These are phyloP conservation scores for Sebastes steindachneri DNA, from an alignment of 2,797 vertebrate genomes.

Conservation along the genomic window DNA sequence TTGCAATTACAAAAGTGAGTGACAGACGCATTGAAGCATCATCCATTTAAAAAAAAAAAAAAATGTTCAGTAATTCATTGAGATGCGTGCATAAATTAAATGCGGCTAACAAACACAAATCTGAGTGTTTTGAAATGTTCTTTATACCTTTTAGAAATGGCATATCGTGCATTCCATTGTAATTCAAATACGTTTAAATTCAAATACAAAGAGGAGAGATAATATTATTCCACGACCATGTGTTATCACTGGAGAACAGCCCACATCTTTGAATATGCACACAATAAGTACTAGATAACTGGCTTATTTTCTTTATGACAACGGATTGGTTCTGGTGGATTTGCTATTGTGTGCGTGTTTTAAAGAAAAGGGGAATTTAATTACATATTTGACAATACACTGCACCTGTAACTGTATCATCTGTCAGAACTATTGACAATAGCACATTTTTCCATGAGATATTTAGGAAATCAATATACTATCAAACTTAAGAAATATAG, in stretches of 20 bases:
- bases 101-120: conserved; percentile 39
- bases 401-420: conserved; percentile 33
- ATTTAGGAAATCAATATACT: conserved; percentile 5
- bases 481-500: neutral
- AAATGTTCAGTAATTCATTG: conserved; percentile 29
- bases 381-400: conserved; percentile 36
- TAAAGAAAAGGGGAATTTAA: conserved; percentile 40
- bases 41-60: conserved; percentile 18
- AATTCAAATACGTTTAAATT: conserved; percentile 65
- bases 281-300: conserved; percentile 61
- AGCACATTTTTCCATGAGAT: neutral
- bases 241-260: conserved; percentile 76
- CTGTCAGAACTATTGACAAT: conserved; percentile 15
- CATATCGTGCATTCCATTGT: conserved; percentile 53
- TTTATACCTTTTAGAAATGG: conserved; percentile 40
- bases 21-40: conserved; percentile 42
- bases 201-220: conserved; percentile 49
- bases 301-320: conserved; percentile 54
- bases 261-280: conserved; percentile 64
- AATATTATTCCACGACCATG: conserved; percentile 60
- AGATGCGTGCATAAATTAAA: conserved; percentile 40
- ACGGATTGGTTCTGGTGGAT: conserved; percentile 55
- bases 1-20: conserved; percentile 38
- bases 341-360: conserved; percentile 59
- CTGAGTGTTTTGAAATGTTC: conserved; percentile 43